Conservation (phyloP, 2,113 vertebrate species). For the Paramisgurnus dabryanus region DNA sequence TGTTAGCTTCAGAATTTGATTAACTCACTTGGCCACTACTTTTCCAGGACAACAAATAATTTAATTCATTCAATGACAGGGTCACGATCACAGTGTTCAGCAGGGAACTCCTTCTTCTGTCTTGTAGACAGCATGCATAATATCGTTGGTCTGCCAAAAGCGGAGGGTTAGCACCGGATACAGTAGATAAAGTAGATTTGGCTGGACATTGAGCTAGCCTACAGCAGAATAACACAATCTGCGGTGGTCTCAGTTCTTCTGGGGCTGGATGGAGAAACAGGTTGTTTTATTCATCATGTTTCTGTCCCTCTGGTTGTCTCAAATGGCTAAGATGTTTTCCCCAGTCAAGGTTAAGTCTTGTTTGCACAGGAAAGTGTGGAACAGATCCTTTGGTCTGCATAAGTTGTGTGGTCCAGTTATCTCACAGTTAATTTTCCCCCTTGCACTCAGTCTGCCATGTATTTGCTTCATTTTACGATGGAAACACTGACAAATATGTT, state of each 20-base stretch:
- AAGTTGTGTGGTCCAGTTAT: constrained; percentile 30
- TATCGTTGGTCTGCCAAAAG: constrained; percentile 14
- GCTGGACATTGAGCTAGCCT: background rate
- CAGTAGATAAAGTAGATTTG: constrained; percentile 24
- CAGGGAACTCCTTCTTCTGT: constrained; percentile 8
- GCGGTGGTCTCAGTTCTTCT: background rate
- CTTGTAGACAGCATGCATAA: background rate
- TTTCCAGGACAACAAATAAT: constrained; percentile 20
- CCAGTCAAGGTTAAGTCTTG: constrained; percentile 9
- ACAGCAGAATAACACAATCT: background rate
- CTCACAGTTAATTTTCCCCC: constrained; percentile 46
- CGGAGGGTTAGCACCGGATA: constrained; percentile 15
- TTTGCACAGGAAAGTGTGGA: constrained; percentile 11
- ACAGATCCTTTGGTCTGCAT: constrained; percentile 9
- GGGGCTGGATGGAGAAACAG: constrained; percentile 35
- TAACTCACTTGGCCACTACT: constrained; percentile 11
- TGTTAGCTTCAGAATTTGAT: constrained; percentile 30
- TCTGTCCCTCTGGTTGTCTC: constrained; percentile 14
- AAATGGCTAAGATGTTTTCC: constrained; percentile 11
- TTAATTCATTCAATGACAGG: constrained; percentile 20
- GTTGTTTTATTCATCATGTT: constrained; percentile 30
- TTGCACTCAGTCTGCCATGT: constrained; percentile 48
- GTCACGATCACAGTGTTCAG: constrained; percentile 22
- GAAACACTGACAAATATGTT: constrained; percentile 61
- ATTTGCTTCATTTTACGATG: constrained; percentile 61